Evolutionary conservation across 2,113 vertebrate genomes (phyloP).

Genomic region (Diphyllodes magnificus): DNA sequence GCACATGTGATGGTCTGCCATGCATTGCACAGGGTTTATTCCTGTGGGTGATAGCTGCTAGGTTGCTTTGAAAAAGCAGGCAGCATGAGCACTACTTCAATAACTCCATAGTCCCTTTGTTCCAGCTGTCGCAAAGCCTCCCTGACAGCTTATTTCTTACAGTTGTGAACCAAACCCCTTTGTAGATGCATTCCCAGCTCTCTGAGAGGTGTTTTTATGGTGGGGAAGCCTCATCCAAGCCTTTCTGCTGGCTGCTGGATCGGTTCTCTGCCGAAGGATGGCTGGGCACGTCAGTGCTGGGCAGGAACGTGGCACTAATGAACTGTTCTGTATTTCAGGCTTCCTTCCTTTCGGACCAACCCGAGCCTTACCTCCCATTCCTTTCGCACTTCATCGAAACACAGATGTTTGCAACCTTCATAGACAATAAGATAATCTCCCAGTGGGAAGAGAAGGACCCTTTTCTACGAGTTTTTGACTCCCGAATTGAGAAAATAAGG

Average conservation of each 20-base stretch:
- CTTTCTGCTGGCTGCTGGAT: not conserved
- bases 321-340: slow-evolving; percentile 76
- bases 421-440: slow-evolving; percentile 95
- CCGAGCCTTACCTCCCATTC: slow-evolving; percentile 86
- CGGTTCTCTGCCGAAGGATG: rapidly evolving
- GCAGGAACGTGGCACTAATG: not conserved
- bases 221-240: not conserved
- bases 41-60: not conserved
- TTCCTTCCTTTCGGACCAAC: slow-evolving; percentile 94
- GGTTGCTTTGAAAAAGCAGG: not conserved
- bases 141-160: not conserved
- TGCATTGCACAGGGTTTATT: not conserved
- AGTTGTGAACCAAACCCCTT: not conserved
- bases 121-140: not conserved
- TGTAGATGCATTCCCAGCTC: not conserved
- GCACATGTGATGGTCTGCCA: not conserved
- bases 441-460: slow-evolving; percentile 94
- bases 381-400: slow-evolving; percentile 96
- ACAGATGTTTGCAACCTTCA: slow-evolving; percentile 97
- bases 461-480: slow-evolving; percentile 89
- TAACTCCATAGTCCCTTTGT: not conserved
- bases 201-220: not conserved
- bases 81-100: not conserved
- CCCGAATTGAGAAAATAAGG: slow-evolving; percentile 85
- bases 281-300: rapidly evolving